Evolutionary conservation across 2,797 vertebrate species (phyloP), one percentile per base, ranked within the genome.

Genomic region (Australoheros facetus): DNA sequence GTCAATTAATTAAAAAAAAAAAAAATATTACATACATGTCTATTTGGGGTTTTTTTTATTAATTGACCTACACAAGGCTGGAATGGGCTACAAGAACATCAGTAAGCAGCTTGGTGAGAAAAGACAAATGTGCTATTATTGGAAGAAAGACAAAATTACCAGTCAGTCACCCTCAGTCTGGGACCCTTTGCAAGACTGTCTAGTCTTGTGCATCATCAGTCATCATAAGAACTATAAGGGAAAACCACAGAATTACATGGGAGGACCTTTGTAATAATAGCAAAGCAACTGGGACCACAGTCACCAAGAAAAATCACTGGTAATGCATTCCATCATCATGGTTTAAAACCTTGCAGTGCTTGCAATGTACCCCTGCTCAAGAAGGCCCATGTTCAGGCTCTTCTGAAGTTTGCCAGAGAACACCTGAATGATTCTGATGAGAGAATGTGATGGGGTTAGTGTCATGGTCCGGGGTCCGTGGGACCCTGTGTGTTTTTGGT

Each of bases 181-280:
- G 13, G 21, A 39, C 10, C 39, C 21, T 0, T 1, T 28, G 60
- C 23, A 48, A 48, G 45, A 48, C 0, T 0, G 4, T 7, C 26
- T 7, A 17, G 8, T 28, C 26, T 66, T 4, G 39, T 48, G 39
- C 39, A 66, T 14, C 14, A 64, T 66, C 26, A 11, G 60, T 28
- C 14, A 64, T 21, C 23, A 21, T 42, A 64, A 26, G 23, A 26
- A 23, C 60, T 64, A 21, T 8, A 9, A 23, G 58, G 58, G 32
- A n/a, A 10, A 39, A 60, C 21, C 58, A 21, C 34, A 39, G 23
- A 64, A 45, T 5, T 26, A 45, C 42, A 64, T 26, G 14, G 37
- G 14, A 45, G 8, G 0, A 64, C 21, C 37, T 62, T n/a, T 7
- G 39, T 12, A 60, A 60, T 34, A 34, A 2, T 23, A 19, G 37